Base-by-base conservation (phyloP, 2,113 vertebrate genomes). In the Entelurus aequoreus region DNA sequence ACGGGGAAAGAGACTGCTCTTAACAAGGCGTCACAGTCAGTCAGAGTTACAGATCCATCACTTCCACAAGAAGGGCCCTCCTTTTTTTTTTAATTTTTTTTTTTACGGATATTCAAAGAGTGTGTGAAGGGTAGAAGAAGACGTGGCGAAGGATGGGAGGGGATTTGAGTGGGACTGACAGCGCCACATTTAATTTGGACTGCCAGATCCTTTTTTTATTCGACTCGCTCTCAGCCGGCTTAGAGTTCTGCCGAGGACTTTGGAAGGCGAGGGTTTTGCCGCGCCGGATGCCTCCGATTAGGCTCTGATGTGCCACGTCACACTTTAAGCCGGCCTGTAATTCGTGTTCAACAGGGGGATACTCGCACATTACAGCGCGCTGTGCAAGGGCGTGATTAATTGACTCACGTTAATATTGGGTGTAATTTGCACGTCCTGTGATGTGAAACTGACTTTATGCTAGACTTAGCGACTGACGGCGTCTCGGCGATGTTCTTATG, bases 41-140 rank as follows among this genome's bases (percentile, higher is more conserved):
- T 89, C 85, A 85, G 82, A 87, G 87, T 86, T 89, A 86, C 83
- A 85, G 84, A 90, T 90, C 88, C 89, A 89, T 90, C 89, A 89
- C 81, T 76, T 78, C 82, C 76, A 68, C 73, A 80, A 66, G 77
- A 61, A 65, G 69, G 68, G 72, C 12, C 60, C 66, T 81, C 77
- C 54, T 57, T 78, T 75, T 82, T 83, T 86, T 19, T 19, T 19
- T 19, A 19, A n/a, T n/a, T 57, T 78, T 76, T 82, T 57, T 78
- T 76, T 82, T 83, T 86, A 82, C 81, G 79, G 79, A 85, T 84
- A 83, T 85, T 85, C 76, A 84, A 77, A 87, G 79, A 76, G 74
- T 80, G 68, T 85, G 80, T 85, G 86, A 87, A 78, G 84, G 80
- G 80, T 81, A 75, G 80, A 57, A 84, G 74, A 77, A 74, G 78